Evolutionary conservation across 1,140 invertebrate species (phyloP).

Genomic region (Cyclargus thomasi): DNA sequence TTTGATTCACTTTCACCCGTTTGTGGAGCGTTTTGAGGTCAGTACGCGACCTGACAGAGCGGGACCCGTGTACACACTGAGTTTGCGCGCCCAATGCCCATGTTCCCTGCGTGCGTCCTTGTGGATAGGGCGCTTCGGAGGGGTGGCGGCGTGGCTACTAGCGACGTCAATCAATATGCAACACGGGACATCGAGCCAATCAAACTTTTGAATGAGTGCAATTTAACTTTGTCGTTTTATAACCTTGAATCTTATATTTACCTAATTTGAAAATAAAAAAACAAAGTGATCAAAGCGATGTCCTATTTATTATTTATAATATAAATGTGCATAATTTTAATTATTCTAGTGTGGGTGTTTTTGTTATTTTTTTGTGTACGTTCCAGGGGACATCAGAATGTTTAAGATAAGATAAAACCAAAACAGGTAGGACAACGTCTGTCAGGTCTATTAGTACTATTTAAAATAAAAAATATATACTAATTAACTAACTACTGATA

Average conservation of each 20-base stretch:
- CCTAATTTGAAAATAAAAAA: neutral
- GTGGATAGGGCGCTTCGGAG: conserved; percentile 60
- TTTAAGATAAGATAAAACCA: too few species aligned
- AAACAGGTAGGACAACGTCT: too few species aligned
- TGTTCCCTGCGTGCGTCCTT: conserved; percentile 65
- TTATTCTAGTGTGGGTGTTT: too few species aligned
- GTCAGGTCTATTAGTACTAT: too few species aligned
- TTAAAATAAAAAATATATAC: too few species aligned
- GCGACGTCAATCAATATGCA: conserved; percentile 71
- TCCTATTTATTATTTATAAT: too few species aligned
- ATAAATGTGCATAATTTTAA: too few species aligned
- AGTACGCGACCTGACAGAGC: conserved; percentile 45
- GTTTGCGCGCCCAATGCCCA: conserved; percentile 60
- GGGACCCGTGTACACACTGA: conserved; percentile 53
- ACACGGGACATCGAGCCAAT: conserved; percentile 42
- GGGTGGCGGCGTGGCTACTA: conserved; percentile 65
- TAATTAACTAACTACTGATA: too few species aligned
- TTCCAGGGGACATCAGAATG: too few species aligned
- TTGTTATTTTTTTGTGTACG: too few species aligned
- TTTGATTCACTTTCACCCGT: conserved; percentile 39
- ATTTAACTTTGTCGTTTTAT: neutral
- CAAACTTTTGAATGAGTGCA: conserved; percentile 19
- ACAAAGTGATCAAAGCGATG: too few species aligned
- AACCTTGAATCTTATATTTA: neutral
- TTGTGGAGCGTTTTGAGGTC: conserved; percentile 24